Base-by-base conservation (phyloP, 2,888 invertebrate species). In the Leptarthrus brevirostris region DNA sequence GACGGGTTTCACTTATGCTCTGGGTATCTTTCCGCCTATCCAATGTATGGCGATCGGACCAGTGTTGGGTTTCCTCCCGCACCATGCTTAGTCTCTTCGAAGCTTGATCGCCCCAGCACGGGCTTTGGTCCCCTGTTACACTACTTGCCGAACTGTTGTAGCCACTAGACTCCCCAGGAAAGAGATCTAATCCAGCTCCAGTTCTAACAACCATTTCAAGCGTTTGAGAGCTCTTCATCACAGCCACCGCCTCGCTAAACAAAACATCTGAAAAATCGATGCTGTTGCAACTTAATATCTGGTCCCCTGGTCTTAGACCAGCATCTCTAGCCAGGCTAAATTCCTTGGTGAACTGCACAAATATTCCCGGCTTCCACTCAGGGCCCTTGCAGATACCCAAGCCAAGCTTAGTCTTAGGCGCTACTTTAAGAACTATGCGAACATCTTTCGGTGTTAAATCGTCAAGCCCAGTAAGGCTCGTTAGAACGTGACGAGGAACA, bases 361-460 rank as follows among this genome's bases (percentile, higher is more conserved):
- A 95, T 79, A 95, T 94, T 44, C 95, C 95, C 0, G 93, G 93
- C 81, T 92, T 92, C 90, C 93, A 92, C 77, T 92, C 91, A 3
- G 94, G 94, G 5, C 95, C 95, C 85, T 93, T 93, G 85, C 93
- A 93, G 75, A 93, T 93, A 78, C 95, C 94, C 84, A 95, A 92
- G 22, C 95, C 96, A 69, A 95, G 88, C 81, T 94, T 93, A 10
- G 93, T 91, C 80, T 92, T 89, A 56, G 94, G 93, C 10, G 94
- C 92, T 74, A 94, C 92, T 81, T 93, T 89, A 76, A 95, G 89
- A 76, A 91, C 91, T 74, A 95, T 89, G 72, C 91, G 88, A 77
- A 93, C 87, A 81, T 93, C 93, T 66, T 90, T 86, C 81, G 89
- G 86, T 74, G 88, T 87, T 22, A 76, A 76, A n/a, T 80, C 80